Percentiles rank a stretch among this genome's conserved stretches.
These are phyloP conservation scores for Squalus acanthias DNA, from an alignment of 2,797 vertebrate species.

Conservation along the genomic window DNA sequence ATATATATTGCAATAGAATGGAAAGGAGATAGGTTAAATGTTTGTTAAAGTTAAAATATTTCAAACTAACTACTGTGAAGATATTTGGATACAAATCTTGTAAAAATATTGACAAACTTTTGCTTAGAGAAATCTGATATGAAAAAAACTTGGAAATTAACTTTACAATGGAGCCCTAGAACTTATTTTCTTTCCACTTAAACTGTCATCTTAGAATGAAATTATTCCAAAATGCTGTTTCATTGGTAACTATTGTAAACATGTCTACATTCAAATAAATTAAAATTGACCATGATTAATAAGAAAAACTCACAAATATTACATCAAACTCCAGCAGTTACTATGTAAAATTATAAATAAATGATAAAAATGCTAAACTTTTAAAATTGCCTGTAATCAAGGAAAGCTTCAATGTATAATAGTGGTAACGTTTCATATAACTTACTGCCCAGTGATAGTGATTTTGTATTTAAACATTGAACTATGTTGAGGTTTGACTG, in stretches of 20 bases:
- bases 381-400: neutral
- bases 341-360: neutral
- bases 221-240: neutral
- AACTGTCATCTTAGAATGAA: neutral
- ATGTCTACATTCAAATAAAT: neutral
- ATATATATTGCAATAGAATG: neutral
- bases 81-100: neutral
- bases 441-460: neutral
- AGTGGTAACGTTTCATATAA: neutral
- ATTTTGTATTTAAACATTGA: neutral
- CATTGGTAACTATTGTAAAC: neutral
- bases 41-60: neutral
- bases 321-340: neutral
- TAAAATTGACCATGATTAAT: neutral
- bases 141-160: neutral
- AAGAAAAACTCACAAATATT: neutral
- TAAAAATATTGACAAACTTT: neutral
- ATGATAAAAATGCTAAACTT: neutral
- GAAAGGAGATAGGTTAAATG: neutral
- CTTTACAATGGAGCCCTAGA: too few relatives aligned
- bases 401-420: neutral
- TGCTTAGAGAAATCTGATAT: neutral
- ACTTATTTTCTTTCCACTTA: neutral
- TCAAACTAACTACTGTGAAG: neutral
- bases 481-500: neutral